Base-by-base conservation (phyloP, 2,113 vertebrate species). In the Nesoenas mayeri region DNA sequence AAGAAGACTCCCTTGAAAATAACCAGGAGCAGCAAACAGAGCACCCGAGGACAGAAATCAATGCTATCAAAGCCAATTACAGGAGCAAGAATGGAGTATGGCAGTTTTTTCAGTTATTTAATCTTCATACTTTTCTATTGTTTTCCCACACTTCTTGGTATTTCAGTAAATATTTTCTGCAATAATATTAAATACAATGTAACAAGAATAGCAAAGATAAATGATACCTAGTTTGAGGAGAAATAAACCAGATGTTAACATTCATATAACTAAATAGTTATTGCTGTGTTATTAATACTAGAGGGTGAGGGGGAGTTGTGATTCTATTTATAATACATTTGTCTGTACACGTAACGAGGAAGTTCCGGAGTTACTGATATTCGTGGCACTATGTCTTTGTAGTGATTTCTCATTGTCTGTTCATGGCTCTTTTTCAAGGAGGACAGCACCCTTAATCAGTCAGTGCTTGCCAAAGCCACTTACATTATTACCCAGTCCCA, bases 1-100 rank as follows among this genome's bases (percentile, higher is more conserved):
- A 98, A 78, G 98, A 98, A 16, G 98, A 99, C 58, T 99, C 93
- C 64, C 97, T 98, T 84, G 99, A 99, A 40, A 98, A 98, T 36
- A 95, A 93, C 36, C 98, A 96, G 7, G 99, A 99, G 89, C 98
- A 99, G 89, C 98, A 99, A 77, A 88, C 75, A 54, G 99, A 99
- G 53, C 98, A 96, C 14, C 97, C 99, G 51, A 97, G 97, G 61
- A 97, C 98, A 88, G 99, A 99, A 28, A 79, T 99, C 86, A 98
- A 7, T 67, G 75, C 85, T 78, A 97, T 98, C 96, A 99, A 98
- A 97, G 97, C 97, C 92, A 98, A 94, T 97, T 98, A 97, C 97
- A 98, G 93, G 92, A 98, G 81, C 97, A 98, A 96, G 73, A 97
- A 94, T 73, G 98, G 97, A 56, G 99, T 99, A 97, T 84, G 98